These are phyloP conservation scores for Callopanchax toddi DNA, from an alignment of 2,113 vertebrate genomes.

Conservation along the genomic window DNA sequence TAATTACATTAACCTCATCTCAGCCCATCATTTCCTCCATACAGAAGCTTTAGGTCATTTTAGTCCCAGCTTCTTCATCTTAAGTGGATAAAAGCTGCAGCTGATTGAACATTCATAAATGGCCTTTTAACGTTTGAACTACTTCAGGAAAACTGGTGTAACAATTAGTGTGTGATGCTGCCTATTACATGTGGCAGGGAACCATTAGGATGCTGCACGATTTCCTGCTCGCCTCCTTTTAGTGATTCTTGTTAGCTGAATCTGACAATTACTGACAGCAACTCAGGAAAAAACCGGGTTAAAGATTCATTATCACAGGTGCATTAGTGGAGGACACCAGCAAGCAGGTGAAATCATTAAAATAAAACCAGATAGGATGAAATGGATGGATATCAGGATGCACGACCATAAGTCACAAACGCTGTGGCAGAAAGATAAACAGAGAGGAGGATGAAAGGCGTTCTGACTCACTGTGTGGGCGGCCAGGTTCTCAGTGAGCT, in stretches of 20 bases:
- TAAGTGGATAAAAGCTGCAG: conserved; percentile 28
- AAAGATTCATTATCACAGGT: conserved; percentile 4
- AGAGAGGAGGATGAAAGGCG: conserved; percentile 1
- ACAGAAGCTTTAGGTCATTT: not conserved
- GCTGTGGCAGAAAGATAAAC: too few species aligned
- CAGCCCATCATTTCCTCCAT: too few species aligned
- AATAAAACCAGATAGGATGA: not conserved
- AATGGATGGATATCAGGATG: not conserved
- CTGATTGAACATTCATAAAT: conserved; percentile 22
- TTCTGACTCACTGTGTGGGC: conserved; percentile 81
- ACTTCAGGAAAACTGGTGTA: conserved; percentile 21
- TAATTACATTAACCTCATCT: too few species aligned
- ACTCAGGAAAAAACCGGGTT: not conserved
- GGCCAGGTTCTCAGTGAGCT: conserved; percentile 84
- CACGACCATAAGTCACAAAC: not conserved
- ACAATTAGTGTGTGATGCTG: conserved; percentile 30
- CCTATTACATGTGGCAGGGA: conserved; percentile 24
- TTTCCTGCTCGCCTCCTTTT: conserved; percentile 24
- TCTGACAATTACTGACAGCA: conserved; percentile 29
- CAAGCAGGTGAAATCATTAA: not conserved
- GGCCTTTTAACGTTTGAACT: conserved; percentile 11
- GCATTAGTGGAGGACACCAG: not conserved
- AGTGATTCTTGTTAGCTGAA: conserved; percentile 19
- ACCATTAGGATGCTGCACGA: conserved; percentile 35
- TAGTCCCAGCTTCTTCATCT: not conserved